Conservation (phyloP, 2,113 vertebrate species). For the Sapajus apella region DNA sequence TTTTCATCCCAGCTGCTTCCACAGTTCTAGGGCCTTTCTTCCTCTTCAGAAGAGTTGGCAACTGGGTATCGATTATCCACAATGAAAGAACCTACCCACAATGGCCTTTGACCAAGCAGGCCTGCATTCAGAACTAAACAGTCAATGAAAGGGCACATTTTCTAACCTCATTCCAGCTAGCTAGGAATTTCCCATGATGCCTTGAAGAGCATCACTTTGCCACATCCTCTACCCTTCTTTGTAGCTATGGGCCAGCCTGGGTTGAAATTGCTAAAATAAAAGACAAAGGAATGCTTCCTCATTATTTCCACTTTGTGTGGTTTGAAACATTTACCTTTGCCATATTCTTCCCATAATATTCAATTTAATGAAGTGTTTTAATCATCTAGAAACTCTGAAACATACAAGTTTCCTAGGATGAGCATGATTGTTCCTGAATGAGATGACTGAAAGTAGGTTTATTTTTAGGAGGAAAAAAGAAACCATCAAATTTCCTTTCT, state of each 20-base stretch:
- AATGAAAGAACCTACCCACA: neutral
- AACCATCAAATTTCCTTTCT: neutral
- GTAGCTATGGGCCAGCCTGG: neutral
- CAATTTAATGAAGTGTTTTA: neutral
- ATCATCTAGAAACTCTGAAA: neutral
- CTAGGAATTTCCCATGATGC: neutral
- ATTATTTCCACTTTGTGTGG: neutral
- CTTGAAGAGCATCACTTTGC: neutral
- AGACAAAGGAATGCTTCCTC: neutral
- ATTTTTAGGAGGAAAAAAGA: neutral
- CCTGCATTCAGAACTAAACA: neutral
- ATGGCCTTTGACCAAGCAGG: neutral
- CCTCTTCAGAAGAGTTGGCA: neutral
- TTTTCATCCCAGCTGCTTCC: neutral
- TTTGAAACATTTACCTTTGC: neutral
- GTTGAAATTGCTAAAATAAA: neutral
- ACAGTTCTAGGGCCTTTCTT: neutral
- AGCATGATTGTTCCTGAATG: neutral
- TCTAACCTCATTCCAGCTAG: neutral
- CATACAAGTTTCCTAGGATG: neutral
- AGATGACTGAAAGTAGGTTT: neutral
- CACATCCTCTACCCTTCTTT: neutral
- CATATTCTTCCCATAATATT: neutral
- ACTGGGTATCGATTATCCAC: neutral
- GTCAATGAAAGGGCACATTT: neutral